Conservation (phyloP, 2,888 invertebrate genomes). For the Netelia fuscicornis region DNA sequence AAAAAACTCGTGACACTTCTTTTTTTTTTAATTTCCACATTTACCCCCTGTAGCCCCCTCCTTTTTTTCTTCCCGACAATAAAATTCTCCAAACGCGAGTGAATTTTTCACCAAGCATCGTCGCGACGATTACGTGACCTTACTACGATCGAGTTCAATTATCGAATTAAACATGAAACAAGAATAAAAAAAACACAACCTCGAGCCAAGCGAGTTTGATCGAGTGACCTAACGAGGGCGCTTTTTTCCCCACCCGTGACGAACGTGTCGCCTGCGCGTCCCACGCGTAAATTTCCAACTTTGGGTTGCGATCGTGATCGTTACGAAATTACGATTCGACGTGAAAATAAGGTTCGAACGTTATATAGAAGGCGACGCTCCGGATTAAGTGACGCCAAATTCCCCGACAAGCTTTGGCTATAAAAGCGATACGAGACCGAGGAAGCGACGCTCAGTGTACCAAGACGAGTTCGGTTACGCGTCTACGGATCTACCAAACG, state of each 20-base stretch:
- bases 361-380: background rate
- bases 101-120: no score
- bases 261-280: background rate
- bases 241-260: constrained; percentile 22
- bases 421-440: constrained; percentile 73
- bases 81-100: no score
- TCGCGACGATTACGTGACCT: background rate
- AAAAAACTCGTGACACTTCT: background rate
- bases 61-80: background rate
- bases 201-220: background rate
- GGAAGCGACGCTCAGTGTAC: constrained; percentile 76
- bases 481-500: constrained; percentile 44
- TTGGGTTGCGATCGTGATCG: no score
- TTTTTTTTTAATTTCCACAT: no score
- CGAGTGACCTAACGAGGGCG: background rate
- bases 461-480: constrained; percentile 71
- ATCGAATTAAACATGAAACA: constrained; percentile 8
- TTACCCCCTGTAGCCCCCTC: background rate
- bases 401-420: constrained; percentile 65
- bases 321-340: constrained; percentile 1
- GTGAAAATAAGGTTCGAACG: background rate
- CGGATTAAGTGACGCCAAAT: constrained; percentile 1
- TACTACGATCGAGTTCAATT: constrained; percentile 34
- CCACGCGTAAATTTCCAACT: constrained; percentile 26
- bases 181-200: constrained; percentile 12